A percentile compares a stretch with the other conserved stretches of the same genome.
These are phyloP conservation scores for Dolichopus griseipennis DNA, from an alignment of 2,888 invertebrate species.

Conservation along the genomic window DNA sequence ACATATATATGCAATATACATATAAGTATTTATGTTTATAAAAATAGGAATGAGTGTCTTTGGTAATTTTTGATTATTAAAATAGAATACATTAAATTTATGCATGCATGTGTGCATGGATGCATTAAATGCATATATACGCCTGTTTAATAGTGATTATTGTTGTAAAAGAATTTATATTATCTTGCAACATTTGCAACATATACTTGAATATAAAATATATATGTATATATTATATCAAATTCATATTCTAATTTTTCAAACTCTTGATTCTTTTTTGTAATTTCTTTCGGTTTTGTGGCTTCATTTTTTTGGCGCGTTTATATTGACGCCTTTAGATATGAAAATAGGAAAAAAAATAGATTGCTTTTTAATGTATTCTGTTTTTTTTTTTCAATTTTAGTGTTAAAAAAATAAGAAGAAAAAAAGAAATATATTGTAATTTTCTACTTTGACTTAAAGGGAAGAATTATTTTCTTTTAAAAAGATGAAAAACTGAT, in stretches of 20 bases:
- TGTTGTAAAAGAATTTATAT: too few species aligned
- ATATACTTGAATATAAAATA: neutral
- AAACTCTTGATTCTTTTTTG: neutral
- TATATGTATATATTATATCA: neutral
- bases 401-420: neutral
- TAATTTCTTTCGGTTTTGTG: neutral
- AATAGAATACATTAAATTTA: too few species aligned
- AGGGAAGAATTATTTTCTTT: too few species aligned
- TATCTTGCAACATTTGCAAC: neutral
- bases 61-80: too few species aligned
- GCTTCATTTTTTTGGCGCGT: neutral
- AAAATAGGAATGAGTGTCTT: too few species aligned
- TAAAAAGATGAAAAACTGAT: too few species aligned
- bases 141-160: too few species aligned
- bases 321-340: neutral
- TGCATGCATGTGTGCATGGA: neutral
- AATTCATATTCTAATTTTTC: neutral
- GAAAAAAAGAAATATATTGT: neutral
- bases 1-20: too few species aligned
- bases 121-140: neutral
- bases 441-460: neutral
- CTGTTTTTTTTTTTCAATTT: neutral
- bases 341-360: neutral
- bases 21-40: too few species aligned
- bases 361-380: neutral